Base-by-base conservation (phyloP, 2,888 invertebrate genomes). In the Luperina testacea region DNA sequence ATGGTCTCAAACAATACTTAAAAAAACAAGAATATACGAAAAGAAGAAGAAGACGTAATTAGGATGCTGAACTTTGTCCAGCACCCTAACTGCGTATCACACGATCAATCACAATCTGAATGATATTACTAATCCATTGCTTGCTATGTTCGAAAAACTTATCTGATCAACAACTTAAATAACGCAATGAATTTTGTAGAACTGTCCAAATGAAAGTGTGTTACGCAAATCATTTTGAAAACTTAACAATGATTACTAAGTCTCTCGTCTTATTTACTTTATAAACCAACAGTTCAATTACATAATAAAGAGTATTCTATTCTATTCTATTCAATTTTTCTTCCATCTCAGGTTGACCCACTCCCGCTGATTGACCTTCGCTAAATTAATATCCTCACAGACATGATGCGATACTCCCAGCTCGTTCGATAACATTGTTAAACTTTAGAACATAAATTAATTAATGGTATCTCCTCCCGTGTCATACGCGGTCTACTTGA, bases 401-500 rank as follows among this genome's bases (percentile, higher is more conserved):
- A 69, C 69, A 88, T 88, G 88, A 81, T 77, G 79, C 72, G 69
- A 69, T 81, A 72, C 78, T 53, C 63, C 72, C 75, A 75, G 65
- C 86, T 72, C 75, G 80, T 78, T 88, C 84, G 88, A 86, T 88
- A 88, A 88, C 88, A 88, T 88, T 78, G 88, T 88, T 87, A 88
- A 82, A 84, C 88, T 86, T 79, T 61, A 48, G 81, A 79, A 84
- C 87, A 84, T 87, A 87, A 87, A 88, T 88, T 87, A 79, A 87
- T 87, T 86, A 88, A 81, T 51, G 73, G 78, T 86, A 87, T 86
- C 87, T 80, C 61, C 72, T 79, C 59, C 80, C 45, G 68, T 87
- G 87, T 87, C 87, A 85, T 81, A 78, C 20, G 85, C 87, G 82
- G 80, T 86, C 73, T 84, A 81, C 77, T 78, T 81, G 76, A 82